Base-by-base conservation (phyloP, 2,113 vertebrate genomes). In the Limanda limanda region DNA sequence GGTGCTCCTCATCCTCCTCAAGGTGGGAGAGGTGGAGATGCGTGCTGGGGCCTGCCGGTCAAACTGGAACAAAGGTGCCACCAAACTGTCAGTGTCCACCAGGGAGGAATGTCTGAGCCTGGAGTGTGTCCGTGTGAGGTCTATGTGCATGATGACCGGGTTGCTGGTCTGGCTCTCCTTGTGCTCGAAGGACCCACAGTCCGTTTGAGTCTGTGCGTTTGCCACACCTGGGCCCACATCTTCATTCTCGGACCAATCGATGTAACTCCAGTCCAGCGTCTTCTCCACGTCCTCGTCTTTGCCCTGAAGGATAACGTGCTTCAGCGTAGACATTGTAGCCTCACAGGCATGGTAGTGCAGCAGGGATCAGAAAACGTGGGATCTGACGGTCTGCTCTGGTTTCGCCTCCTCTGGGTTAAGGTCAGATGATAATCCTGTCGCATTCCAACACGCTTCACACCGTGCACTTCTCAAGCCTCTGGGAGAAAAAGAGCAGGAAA, bases 11-110 rank as follows among this genome's bases (percentile, higher is more conserved):
- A 97, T 91, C 48, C 94, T 93, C 71, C 96, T 95, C 72, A 97
- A 62, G 3, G 96, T 97, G 23, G 96, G 96, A 48, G 96, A 97
- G 0, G 95, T 98, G 45, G 96, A 96, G 89, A 98, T 96, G 61
- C 95, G 94, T 15, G 88, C 94, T 0, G 91, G 94, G 7, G 95
- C 96, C 13, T 96, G 95, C 1, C 94, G 93, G 59, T 96, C 81
- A 68, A 98, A 99, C 76, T 95, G 95, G 75, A 95, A 95, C 0
- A 93, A 81, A 0, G 77, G 83, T 0, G 77, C 83, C 1, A 78
- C 83, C 71, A 75, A 90, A 59, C 83, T 82, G 3, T 51, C 47
- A 0, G 2, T 3, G 15, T 95, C 92, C 25, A 79, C 75, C 0
- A 84, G 20, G 10, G 91, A 92, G 25, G 78, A 69, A 2, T 89